These are phyloP conservation scores for Phania funesta DNA, from an alignment of 2,888 invertebrate species.

Conservation along the genomic window DNA sequence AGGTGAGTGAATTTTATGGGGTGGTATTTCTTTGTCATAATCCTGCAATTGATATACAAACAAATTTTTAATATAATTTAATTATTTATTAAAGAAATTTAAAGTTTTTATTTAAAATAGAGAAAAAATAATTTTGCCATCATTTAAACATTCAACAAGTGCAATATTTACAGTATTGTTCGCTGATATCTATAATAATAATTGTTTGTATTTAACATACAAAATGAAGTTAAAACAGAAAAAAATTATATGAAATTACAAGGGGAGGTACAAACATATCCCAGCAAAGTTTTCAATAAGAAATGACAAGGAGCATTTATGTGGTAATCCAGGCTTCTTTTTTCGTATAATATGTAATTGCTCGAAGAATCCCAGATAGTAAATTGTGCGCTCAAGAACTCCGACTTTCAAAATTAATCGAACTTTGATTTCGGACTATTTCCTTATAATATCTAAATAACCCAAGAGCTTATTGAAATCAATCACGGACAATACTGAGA, in stretches of 20 bases:
- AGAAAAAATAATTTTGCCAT: constrained; percentile 30
- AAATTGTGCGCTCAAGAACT: too few relatives aligned
- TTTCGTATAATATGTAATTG: too few relatives aligned
- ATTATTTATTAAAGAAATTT: neutral
- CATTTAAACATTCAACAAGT: constrained; percentile 52
- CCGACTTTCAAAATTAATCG: too few relatives aligned
- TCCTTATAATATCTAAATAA: too few relatives aligned
- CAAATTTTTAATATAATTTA: neutral
- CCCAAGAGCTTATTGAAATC: too few relatives aligned
- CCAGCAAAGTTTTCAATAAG: constrained; percentile 28
- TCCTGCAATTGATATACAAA: constrained; percentile 73
- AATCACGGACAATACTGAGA: too few relatives aligned
- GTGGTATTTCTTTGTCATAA: constrained; percentile 78
- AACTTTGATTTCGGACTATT: too few relatives aligned
- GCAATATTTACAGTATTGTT: constrained; percentile 29
- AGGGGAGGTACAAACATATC: neutral
- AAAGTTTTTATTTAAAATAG: neutral
- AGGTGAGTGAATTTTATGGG: constrained; percentile 77
- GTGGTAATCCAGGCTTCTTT: too few relatives aligned
- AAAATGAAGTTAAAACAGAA: constrained; percentile 29
- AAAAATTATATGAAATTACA: constrained; percentile 2
- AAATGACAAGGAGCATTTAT: too few relatives aligned
- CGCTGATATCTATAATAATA: constrained; percentile 30
- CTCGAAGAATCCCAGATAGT: too few relatives aligned
- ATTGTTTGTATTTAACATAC: constrained; percentile 57